phyloP scores from a whole-genome alignment of 2,113 vertebrate species.

The Periophthalmus modestus region DNA sequence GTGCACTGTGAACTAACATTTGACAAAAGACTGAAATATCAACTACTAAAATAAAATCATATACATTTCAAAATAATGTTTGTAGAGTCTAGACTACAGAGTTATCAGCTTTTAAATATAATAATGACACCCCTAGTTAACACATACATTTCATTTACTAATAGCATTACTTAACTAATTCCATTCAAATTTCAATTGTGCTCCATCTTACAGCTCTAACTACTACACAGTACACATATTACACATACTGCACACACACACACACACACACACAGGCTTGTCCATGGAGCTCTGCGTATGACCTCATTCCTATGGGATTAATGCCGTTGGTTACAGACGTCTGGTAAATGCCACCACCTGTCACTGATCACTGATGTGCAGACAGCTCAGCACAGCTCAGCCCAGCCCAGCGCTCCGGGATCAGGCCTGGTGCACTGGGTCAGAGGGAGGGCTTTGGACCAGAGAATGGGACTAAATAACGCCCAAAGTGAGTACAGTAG shows the following conservation, averaged over 20 bases:
- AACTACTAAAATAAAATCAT: background rate
- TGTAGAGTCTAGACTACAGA: background rate
- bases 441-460: background rate
- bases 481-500: background rate
- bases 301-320: slow-evolving; percentile 58
- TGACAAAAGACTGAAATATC: background rate
- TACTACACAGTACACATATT: background rate
- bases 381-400: slow-evolving; percentile 22
- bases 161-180: too few relatives aligned
- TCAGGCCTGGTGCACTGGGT: background rate
- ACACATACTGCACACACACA: slow-evolving; percentile 4
- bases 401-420: slow-evolving; percentile 3
- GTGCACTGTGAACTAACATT: too few relatives aligned
- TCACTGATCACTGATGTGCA: slow-evolving; percentile 17
- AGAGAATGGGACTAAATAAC: too few relatives aligned
- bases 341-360: slow-evolving; percentile 58
- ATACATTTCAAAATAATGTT: background rate
- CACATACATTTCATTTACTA: background rate
- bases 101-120: background rate
- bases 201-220: background rate
- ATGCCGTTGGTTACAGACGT: slow-evolving; percentile 56
- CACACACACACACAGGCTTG: background rate
- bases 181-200: background rate
- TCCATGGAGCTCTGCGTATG: slow-evolving; percentile 30
- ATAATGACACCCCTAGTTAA: background rate